Conservation (phyloP, 2,888 invertebrate genomes). For the Tetrapedia diversipes region DNA sequence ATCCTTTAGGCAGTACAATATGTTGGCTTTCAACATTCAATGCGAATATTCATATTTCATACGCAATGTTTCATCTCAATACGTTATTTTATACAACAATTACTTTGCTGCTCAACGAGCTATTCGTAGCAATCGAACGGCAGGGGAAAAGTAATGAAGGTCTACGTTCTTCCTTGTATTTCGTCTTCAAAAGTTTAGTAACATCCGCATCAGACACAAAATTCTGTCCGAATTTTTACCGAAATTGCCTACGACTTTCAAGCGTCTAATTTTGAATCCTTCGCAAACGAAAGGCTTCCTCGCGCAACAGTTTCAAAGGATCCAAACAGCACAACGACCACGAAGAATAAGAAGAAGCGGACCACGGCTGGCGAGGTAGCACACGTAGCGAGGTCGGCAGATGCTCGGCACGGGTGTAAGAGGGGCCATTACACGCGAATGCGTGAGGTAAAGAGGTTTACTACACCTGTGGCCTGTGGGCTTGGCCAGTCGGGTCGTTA, state of each 20-base stretch:
- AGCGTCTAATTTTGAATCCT: no score
- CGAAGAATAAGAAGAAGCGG: conserved; percentile 31
- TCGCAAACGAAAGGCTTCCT: neutral
- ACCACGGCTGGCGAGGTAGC: conserved; percentile 56
- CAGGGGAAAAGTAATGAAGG: no score
- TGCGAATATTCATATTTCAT: no score
- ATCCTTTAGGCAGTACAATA: no score
- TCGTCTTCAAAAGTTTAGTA: no score
- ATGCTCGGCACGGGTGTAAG: conserved; percentile 70
- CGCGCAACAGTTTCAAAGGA: neutral
- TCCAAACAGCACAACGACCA: neutral
- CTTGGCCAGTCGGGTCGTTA: conserved; percentile 65
- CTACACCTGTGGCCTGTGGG: conserved; percentile 77
- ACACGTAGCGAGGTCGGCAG: conserved; percentile 61
- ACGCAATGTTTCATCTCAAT: no score
- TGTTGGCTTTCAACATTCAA: no score
- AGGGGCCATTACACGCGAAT: conserved; percentile 71
- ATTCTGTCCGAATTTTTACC: neutral
- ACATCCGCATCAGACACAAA: no score
- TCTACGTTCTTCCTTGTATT: no score
- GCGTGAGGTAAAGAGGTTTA: conserved; percentile 77
- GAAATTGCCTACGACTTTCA: no score
- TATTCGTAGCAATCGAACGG: no score
- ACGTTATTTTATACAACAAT: neutral
- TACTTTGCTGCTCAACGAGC: no score